These are phyloP conservation scores for Eucera pruinosa DNA, from an alignment of 2,888 invertebrate genomes.

Conservation along the genomic window DNA sequence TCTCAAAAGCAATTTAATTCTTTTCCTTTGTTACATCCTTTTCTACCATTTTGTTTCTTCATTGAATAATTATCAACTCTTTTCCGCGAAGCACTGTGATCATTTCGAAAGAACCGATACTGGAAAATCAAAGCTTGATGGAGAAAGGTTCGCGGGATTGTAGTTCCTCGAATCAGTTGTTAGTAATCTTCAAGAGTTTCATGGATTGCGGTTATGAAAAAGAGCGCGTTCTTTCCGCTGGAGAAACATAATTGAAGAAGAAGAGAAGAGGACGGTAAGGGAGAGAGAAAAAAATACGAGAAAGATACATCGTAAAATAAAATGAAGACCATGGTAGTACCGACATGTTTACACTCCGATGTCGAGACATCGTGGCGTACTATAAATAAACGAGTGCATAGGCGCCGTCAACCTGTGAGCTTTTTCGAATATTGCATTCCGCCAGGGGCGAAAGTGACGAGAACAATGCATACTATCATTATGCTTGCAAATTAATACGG, in stretches of 20 bases:
- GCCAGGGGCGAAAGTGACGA: neutral
- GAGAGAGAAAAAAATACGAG: constrained; percentile 11
- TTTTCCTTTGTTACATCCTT: too few relatives aligned
- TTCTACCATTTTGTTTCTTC: neutral
- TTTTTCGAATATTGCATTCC: constrained; percentile 16
- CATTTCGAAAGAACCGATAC: constrained; percentile 24
- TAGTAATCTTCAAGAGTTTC: constrained; percentile 26
- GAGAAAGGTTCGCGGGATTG: constrained; percentile 15
- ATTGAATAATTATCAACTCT: neutral
- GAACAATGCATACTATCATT: neutral
- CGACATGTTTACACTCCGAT: constrained; percentile 59
- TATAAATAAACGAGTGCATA: constrained; percentile 68
- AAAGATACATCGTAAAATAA: constrained; percentile 40
- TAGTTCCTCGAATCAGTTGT: constrained; percentile 37
- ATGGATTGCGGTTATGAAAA: constrained; percentile 44
- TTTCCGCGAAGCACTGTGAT: neutral
- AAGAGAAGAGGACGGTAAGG: neutral
- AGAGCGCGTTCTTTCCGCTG: constrained; percentile 18
- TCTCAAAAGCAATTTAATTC: too few relatives aligned
- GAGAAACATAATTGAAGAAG: constrained; percentile 27
- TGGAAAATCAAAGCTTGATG: constrained; percentile 23
- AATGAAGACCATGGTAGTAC: constrained; percentile 63
- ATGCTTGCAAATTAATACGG: too few relatives aligned
- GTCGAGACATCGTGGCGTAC: constrained; percentile 62
- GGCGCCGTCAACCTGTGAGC: constrained; percentile 45